Evolutionary conservation across 2,888 invertebrate genomes (phyloP).

Genomic region (Thymelicus acteon): DNA sequence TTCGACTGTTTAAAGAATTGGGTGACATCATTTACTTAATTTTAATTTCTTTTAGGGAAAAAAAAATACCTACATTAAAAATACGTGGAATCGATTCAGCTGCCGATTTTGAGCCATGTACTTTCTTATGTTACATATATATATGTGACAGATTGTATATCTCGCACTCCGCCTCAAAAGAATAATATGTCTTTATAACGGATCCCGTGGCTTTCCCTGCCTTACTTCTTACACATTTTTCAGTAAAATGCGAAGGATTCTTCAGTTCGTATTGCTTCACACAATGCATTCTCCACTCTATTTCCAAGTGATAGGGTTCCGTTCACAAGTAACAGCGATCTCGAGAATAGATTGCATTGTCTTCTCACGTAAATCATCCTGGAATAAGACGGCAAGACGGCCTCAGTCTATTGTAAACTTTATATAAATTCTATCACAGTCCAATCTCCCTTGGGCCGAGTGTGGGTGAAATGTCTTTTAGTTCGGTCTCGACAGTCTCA

Average conservation of each 20-base stretch:
- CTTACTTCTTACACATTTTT: constrained; percentile 80
- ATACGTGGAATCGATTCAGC: too few relatives aligned
- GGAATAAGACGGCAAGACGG: constrained; percentile 57
- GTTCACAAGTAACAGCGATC: constrained; percentile 44
- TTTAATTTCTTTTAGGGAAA: too few relatives aligned
- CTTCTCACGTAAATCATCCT: constrained; percentile 75
- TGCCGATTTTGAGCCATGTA: too few relatives aligned
- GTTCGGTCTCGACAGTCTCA: constrained; percentile 50
- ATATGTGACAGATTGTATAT: too few relatives aligned
- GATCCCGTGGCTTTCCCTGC: constrained; percentile 78
- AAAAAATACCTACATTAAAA: too few relatives aligned
- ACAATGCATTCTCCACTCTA: constrained; percentile 51
- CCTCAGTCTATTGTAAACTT: constrained; percentile 25
- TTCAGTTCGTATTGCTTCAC: constrained; percentile 56
- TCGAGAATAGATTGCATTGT: constrained; percentile 80
- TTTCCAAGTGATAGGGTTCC: constrained; percentile 38
- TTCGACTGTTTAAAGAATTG: too few relatives aligned
- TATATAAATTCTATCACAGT: constrained; percentile 13
- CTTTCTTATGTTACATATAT: too few relatives aligned
- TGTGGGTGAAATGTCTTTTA: constrained; percentile 39
- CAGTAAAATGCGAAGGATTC: constrained; percentile 79
- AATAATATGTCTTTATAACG: constrained; percentile 84
- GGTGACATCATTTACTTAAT: too few relatives aligned
- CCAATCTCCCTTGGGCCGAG: constrained; percentile 7
- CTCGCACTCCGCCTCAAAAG: constrained; percentile 74